Base-by-base conservation (phyloP, 2,888 invertebrate species). In the Drosophila kokeensis region DNA sequence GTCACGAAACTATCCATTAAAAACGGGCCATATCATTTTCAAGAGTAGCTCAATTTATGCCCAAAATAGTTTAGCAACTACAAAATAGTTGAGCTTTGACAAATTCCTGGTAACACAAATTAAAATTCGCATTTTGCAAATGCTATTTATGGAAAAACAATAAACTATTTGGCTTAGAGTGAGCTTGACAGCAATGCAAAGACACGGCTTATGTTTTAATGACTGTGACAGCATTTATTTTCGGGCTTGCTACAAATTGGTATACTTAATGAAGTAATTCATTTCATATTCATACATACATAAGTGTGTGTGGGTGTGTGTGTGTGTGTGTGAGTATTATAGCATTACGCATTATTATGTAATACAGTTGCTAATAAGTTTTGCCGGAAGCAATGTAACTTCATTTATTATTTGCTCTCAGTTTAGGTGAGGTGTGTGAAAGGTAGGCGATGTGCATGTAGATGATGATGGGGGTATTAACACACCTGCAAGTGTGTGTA, bases 371-470 rank as follows among this genome's bases (percentile, higher is more conserved):
- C 53, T 64, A 61, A 79, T 53, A 57, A 74, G 75, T 74, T 74
- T n/a, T 63, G 61, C 63, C 63, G 57, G 52, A 54, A 70, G 57
- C 57, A 75, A 64, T 58, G 34, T 55, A 50, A 40, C 45, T 75
- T 79, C 71, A 76, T 78, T 78, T 75, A 79, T 67, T 67, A 78
- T 67, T 48, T 54, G 69, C 32, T 24, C 21, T 27, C 24, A 30
- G 13, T 13, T 40, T 18, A 32, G 32, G 21, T 2, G 21, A 50
- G 27, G 42, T 24, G 27, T 49, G 49, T 6, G 18, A 1, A 27
- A 27, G 38, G 27, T 27, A n/a, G n/a, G 24, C 18, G 11, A n/a
- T 24, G 5, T 11, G 11, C 5, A 11, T 2, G 21, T 11, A 1
- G 21, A 21, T 42, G 18, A n/a, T 38, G 8, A 18, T 7, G 7